These are phyloP conservation scores for Crotalus helleri DNA, from an alignment of 2,113 vertebrate species.

Conservation along the genomic window DNA sequence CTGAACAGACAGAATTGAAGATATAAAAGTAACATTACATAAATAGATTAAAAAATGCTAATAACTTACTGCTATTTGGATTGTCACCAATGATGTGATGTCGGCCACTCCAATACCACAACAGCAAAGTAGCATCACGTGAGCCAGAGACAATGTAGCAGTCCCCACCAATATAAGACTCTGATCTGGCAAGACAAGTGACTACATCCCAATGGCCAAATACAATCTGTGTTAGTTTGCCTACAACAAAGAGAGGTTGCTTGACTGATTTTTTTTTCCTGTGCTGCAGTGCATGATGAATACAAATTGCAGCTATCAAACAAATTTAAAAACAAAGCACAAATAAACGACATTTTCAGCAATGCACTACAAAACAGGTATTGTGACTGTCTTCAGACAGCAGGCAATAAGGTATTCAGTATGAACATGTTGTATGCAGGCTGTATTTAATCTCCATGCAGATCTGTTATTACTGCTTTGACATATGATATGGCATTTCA, in stretches of 20 bases:
- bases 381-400: neutral
- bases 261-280: neutral
- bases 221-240: slow-evolving; percentile 96
- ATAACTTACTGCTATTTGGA: slow-evolving; percentile 91
- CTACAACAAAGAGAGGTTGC: slow-evolving; percentile 62
- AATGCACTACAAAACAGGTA: neutral
- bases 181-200: slow-evolving; percentile 92
- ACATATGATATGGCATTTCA: neutral
- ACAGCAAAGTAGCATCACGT: slow-evolving; percentile 89
- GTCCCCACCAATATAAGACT: slow-evolving; percentile 97
- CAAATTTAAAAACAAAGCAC: neutral
- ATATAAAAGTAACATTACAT: slow-evolving; percentile 6
- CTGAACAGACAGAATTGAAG: neutral
- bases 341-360: neutral
- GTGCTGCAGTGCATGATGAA: neutral
- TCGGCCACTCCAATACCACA: slow-evolving; percentile 98
- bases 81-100: slow-evolving; percentile 99
- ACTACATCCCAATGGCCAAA: slow-evolving; percentile 99
- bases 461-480: neutral
- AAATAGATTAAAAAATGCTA: slow-evolving; percentile 2
- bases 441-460: neutral
- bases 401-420: neutral
- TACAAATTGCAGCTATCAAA: slow-evolving; percentile 1
- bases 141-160: slow-evolving; percentile 98
- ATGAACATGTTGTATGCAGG: neutral